Conservation (phyloP, 2,888 invertebrate genomes). For the Meloe dianella region DNA sequence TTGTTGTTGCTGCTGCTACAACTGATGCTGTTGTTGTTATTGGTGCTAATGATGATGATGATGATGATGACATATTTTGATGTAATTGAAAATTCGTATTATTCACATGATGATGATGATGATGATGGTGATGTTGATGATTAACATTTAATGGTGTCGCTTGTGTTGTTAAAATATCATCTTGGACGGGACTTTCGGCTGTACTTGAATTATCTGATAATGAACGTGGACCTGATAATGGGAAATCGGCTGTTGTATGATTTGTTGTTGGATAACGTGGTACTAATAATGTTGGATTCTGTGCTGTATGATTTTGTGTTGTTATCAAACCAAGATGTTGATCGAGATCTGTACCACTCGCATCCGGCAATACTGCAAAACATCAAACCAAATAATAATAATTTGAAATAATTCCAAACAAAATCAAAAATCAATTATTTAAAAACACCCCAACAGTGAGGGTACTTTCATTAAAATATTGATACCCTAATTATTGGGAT, state of each 20-base stretch:
- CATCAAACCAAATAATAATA: neutral
- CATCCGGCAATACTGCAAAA: constrained; percentile 75
- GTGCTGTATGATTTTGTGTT: constrained; percentile 63
- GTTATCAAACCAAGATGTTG: constrained; percentile 72
- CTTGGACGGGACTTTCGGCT: constrained; percentile 83
- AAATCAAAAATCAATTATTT: neutral
- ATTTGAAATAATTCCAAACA: neutral
- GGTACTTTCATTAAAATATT: too few species aligned
- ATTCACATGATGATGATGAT: constrained; percentile 33
- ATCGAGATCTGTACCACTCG: constrained; percentile 76
- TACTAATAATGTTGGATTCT: constrained; percentile 63
- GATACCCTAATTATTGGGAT: too few species aligned
- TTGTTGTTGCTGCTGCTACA: constrained; percentile 23
- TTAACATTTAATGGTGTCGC: constrained; percentile 66
- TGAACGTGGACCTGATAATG: constrained; percentile 74
- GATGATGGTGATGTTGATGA: constrained; percentile 46
- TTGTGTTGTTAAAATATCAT: constrained; percentile 73
- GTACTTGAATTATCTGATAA: constrained; percentile 83
- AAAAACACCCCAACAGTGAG: too few species aligned
- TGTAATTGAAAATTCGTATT: constrained; percentile 1
- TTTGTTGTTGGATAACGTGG: constrained; percentile 70
- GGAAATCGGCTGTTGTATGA: constrained; percentile 67
- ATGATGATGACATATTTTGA: constrained; percentile 20
- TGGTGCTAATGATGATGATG: neutral
- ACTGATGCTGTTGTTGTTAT: constrained; percentile 25